A percentile compares a stretch with the other conserved stretches of the same genome.
phyloP scores from a whole-genome alignment of 2,797 vertebrate genomes.

The Florisuga fusca region DNA sequence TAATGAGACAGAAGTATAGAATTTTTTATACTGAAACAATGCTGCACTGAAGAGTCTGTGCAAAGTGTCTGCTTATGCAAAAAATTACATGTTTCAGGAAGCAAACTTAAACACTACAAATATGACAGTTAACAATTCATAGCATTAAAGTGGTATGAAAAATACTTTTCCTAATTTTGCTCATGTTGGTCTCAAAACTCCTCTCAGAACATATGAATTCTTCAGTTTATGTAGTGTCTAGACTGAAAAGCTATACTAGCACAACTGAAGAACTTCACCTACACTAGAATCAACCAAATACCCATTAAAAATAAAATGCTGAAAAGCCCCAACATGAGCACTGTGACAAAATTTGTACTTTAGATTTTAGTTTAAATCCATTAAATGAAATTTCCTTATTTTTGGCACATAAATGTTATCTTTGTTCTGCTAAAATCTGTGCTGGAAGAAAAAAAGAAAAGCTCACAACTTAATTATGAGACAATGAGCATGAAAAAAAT shows the following conservation, averaged over 20 bases:
- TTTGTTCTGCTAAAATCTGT: background rate
- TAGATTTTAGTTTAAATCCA: background rate
- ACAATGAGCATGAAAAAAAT: background rate
- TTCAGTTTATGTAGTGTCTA: background rate
- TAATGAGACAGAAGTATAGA: background rate
- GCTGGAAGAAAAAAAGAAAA: background rate
- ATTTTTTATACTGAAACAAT: background rate
- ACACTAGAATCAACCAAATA: background rate
- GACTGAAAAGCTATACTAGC: background rate
- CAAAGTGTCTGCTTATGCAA: background rate
- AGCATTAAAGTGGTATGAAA: background rate
- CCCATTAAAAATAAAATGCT: background rate
- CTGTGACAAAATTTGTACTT: background rate
- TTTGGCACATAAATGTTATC: fast-evolving
- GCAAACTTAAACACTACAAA: background rate
- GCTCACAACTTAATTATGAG: background rate
- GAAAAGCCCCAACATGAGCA: background rate
- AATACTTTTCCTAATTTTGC: background rate
- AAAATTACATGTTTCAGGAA: background rate
- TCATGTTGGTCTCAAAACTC: background rate
- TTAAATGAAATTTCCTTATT: background rate
- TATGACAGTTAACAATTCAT: background rate
- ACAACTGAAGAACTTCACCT: background rate
- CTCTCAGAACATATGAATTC: background rate
- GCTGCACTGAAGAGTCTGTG: background rate